phyloP scores from a whole-genome alignment of 2,113 vertebrate species.

The Symphodus melops region DNA sequence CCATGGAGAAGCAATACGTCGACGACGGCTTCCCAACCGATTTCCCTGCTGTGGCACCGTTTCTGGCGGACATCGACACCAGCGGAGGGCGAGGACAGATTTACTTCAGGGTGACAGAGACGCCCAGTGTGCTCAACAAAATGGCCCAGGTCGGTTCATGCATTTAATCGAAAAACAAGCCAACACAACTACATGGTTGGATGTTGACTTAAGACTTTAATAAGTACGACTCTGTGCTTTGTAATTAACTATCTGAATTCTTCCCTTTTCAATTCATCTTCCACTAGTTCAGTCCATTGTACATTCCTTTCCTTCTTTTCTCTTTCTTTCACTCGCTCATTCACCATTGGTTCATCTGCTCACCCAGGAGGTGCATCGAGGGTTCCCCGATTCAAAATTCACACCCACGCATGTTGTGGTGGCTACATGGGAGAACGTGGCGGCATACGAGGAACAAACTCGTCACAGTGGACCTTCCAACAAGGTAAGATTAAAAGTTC shows the following conservation, averaged over 20 bases:
- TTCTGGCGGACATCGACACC: slow-evolving; percentile 95
- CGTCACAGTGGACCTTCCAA: slow-evolving; percentile 71
- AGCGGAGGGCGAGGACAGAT: slow-evolving; percentile 87
- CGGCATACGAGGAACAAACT: slow-evolving; percentile 86
- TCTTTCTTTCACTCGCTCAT: slow-evolving; percentile 16
- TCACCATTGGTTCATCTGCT: slow-evolving; percentile 46
- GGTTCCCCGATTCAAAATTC: slow-evolving; percentile 86
- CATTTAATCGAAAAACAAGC: no score
- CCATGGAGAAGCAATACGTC: slow-evolving; percentile 97
- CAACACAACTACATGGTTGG: no score
- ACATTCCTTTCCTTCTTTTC: not conserved
- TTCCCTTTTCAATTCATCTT: slow-evolving; percentile 38
- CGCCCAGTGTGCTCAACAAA: slow-evolving; percentile 78
- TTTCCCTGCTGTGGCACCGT: slow-evolving; percentile 94
- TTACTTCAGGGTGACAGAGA: slow-evolving; percentile 90
- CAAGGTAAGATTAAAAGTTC: slow-evolving; percentile 78
- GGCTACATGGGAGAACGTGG: slow-evolving; percentile 93
- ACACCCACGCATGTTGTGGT: slow-evolving; percentile 86
- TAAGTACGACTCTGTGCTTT: not conserved
- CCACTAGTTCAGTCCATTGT: slow-evolving; percentile 44
- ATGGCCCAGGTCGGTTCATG: slow-evolving; percentile 71
- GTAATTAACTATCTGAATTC: slow-evolving; percentile 32
- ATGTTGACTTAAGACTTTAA: no score
- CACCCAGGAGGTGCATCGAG: slow-evolving; percentile 82
- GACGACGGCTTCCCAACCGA: slow-evolving; percentile 95